A percentile compares a stretch with the other conserved stretches of the same genome.
Evolutionary conservation across 2,797 vertebrate genomes (phyloP).

Genomic region (Martes flavigula): DNA sequence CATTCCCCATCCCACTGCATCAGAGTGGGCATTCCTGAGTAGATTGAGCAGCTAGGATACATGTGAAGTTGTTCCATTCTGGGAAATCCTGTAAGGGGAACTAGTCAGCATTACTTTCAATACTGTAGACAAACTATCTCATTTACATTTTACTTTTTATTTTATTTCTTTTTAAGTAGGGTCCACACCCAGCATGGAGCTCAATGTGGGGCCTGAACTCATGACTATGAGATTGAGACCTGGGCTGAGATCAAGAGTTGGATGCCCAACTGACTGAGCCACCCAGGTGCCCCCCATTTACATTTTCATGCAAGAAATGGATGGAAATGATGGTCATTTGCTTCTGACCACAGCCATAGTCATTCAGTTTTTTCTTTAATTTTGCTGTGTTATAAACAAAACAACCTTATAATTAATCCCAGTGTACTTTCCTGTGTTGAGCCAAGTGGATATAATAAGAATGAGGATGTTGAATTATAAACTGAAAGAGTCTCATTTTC

Average conservation of each 20-base stretch:
- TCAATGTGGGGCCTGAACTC: background rate
- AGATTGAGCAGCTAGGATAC: background rate
- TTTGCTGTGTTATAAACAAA: background rate
- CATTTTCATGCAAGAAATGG: slow-evolving; percentile 36
- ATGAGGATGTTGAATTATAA: slow-evolving; percentile 17
- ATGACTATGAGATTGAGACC: background rate
- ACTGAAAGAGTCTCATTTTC: slow-evolving; percentile 55
- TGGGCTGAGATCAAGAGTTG: background rate
- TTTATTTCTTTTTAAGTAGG: background rate
- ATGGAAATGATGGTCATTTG: slow-evolving; percentile 46
- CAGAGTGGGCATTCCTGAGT: background rate
- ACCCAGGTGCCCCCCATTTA: background rate
- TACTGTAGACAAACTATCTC: background rate
- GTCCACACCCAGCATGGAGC: background rate
- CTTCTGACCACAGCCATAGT: slow-evolving; percentile 11
- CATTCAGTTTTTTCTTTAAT: background rate
- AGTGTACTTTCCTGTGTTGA: background rate
- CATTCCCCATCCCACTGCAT: background rate
- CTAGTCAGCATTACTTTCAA: slow-evolving; percentile 22
- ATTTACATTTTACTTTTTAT: slow-evolving; percentile 52
- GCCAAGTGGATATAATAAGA: slow-evolving; percentile 1
- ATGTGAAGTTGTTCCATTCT: background rate
- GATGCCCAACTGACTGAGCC: background rate
- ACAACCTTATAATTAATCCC: slow-evolving; percentile 30
- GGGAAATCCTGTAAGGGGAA: slow-evolving; percentile 32